phyloP scores from a whole-genome alignment of 2,888 invertebrate genomes.

The Archips crataeganus region DNA sequence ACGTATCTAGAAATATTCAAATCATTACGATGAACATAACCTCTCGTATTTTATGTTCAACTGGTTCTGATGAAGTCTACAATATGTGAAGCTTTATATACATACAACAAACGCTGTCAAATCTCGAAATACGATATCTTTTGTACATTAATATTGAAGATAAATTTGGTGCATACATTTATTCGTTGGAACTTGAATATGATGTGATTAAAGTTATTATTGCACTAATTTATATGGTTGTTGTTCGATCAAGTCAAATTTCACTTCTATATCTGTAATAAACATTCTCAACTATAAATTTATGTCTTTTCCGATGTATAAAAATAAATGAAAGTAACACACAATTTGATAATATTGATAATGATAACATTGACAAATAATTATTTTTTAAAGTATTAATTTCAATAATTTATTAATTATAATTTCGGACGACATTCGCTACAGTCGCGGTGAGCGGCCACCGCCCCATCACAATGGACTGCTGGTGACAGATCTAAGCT shows the following conservation, averaged over 20 bases:
- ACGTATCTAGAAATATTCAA: conserved; percentile 63
- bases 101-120: conserved; percentile 73
- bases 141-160: conserved; percentile 53
- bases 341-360: conserved; percentile 43
- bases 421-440: conserved; percentile 51
- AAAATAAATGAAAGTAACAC: conserved; percentile 43
- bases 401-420: conserved; percentile 53
- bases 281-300: conserved; percentile 23
- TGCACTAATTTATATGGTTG: conserved; percentile 49
- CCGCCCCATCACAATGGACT: background rate
- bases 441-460: conserved; percentile 43
- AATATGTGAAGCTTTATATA: conserved; percentile 75
- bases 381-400: conserved; percentile 52
- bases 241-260: conserved; percentile 31
- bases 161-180: conserved; percentile 39
- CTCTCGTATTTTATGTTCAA: conserved; percentile 52
- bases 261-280: conserved; percentile 31
- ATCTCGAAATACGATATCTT: conserved; percentile 50
- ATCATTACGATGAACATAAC: conserved; percentile 44
- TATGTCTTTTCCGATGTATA: conserved; percentile 39
- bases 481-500: conserved; percentile 55
- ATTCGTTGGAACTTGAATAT: conserved; percentile 45
- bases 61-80: conserved; percentile 55
- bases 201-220: conserved; percentile 40
- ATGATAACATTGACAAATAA: conserved; percentile 52